Percentiles rank a stretch among this genome's conserved stretches.
phyloP scores from a whole-genome alignment of 2,113 vertebrate species.

The Brachirus orientalis region DNA sequence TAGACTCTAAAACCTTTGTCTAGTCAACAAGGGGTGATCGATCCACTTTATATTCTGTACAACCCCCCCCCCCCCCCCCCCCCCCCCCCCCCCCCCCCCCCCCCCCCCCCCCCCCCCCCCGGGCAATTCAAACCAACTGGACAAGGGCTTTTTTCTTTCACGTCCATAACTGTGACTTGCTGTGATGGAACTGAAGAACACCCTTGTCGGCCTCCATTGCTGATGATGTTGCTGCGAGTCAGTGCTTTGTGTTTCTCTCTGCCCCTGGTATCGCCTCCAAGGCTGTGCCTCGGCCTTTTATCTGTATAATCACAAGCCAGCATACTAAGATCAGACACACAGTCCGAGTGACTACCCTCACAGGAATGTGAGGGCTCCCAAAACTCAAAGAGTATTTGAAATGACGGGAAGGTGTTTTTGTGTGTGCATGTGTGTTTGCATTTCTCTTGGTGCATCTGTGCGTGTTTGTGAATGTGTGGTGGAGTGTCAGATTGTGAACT shows the following conservation, averaged over 20 bases:
- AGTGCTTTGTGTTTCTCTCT: constrained; percentile 30
- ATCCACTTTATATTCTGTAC: no score
- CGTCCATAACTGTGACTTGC: constrained; percentile 55
- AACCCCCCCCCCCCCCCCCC: no score
- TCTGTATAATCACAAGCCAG: constrained; percentile 59
- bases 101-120: no score
- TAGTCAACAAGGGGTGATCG: background rate
- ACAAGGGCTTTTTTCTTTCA: constrained; percentile 11
- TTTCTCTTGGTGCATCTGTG: background rate
- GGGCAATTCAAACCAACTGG: constrained; percentile 21
- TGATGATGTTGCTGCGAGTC: constrained; percentile 45
- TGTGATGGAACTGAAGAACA: constrained; percentile 54
- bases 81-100: no score
- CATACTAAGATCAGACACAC: constrained; percentile 48
- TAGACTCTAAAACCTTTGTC: background rate
- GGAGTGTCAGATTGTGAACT: constrained; percentile 40
- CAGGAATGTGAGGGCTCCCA: constrained; percentile 33
- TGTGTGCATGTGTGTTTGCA: constrained; percentile 12
- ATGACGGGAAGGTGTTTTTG: constrained; percentile 49
- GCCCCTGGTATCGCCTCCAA: constrained; percentile 50
- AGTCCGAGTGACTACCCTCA: constrained; percentile 59
- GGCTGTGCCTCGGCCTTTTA: constrained; percentile 49
- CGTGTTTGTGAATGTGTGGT: background rate
- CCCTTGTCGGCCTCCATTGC: constrained; percentile 66
- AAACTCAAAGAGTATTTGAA: constrained; percentile 22